Base-by-base conservation (phyloP, 2,888 invertebrate species). In the Pollenia amentaria region DNA sequence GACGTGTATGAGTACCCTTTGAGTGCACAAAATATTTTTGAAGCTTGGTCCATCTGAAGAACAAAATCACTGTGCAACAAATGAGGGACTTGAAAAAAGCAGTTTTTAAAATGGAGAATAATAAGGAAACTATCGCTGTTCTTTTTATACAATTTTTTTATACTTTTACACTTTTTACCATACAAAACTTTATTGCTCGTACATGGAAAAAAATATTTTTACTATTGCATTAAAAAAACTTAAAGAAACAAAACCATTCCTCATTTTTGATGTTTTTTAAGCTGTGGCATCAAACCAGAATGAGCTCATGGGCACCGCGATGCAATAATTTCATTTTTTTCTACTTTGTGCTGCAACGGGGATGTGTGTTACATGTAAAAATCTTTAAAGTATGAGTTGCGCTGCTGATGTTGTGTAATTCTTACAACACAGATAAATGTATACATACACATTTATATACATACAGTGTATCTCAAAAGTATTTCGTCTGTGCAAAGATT, bases 301-400 rank as follows among this genome's bases (percentile, higher is more conserved):
- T 81, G 80, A 81, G 80, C 73, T 81, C 80, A 81, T 81, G 80
- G 80, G 73, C 73, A 81, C 14, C 55, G 57, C 48, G n/a, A 77
- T 64, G 69, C 40, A 65, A 62, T 69, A 70, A 76, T 70, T 69
- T 70, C 18, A 53, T 77, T 62, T 73, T 48, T 72, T 51, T 14
- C 53, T 16, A 70, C 14, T 72, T 70, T 73, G 21, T 14, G 10
- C 21, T 76, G 29, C 53, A 55, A 48, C 12, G 16, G 42, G 14
- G 14, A 60, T 38, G 55, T 72, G 18, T 40, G n/a, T 46, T 3
- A 42, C 40, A 38, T 40, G 40, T 16, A 51, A 48, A 48, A 48
- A 11, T 67, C 29, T 6, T 16, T 48, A n/a, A 51, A 18, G 12
- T 10, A 18, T 40, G 29, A 21, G 60, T 62, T 62, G 38, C 9